Evolutionary conservation across 2,888 invertebrate genomes (phyloP), one percentile per base, ranked within the genome.

Genomic region (Noctua janthe): DNA sequence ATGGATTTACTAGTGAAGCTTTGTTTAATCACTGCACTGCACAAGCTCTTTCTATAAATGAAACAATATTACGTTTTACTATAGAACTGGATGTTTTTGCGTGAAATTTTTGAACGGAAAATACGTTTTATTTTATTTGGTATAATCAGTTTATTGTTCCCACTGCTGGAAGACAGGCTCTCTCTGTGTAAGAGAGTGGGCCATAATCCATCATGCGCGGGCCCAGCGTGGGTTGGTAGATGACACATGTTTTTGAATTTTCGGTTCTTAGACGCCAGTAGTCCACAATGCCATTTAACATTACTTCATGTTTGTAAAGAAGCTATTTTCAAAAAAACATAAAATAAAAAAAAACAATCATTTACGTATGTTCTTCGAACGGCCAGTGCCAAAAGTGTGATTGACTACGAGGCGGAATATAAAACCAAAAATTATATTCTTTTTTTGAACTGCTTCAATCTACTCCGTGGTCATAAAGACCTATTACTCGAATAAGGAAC

Each of bases 401-500:
- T 43, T 43, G 13, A 67, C 11, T 66, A 13, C 2, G 13, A n/a
- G 67, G 13, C 13, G 15, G 8, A 64, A 64, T 2, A 35, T 64
- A 64, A 35, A 64, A 64, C 10, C 17, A 71, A 49, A 62, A 70
- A n/a, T 59, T 39, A 62, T 62, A 49, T 49, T 23, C 13, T 13
- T 35, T 59, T 23, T 54, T 43, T 20, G 10, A 47, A 75, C 74
- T 51, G 43, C 66, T 77, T 23, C 17, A 71, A 56, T 64, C 62
- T 74, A 10, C 51, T 67, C 66, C 56, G 67, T 69, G 49, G 23
- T 64, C 70, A 69, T 81, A 87, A 87, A 87, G 2, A 72, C 67
- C 72, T 56, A 80, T 85, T 85, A 80, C 69, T 49, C 77, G 79
- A 87, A 81, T 70, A 83, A 76, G 71, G 54, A 71, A 76, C 67